These are phyloP conservation scores for Dryobotodes eremita DNA, from an alignment of 2,888 invertebrate species.

Conservation along the genomic window DNA sequence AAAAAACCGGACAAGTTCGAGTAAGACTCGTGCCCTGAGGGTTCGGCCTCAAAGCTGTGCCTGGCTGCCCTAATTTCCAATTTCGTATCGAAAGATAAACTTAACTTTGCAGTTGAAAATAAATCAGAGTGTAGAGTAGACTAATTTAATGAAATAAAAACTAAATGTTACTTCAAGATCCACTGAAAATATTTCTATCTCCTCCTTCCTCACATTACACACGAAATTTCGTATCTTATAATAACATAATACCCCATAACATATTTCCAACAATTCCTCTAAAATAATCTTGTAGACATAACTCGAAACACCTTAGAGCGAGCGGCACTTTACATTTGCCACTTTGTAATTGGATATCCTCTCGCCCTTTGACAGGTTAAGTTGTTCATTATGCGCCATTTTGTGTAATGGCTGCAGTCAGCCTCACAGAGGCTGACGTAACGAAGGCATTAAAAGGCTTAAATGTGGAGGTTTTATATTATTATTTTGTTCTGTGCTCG, in stretches of 20 bases:
- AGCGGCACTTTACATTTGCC: constrained; percentile 76
- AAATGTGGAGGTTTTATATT: constrained; percentile 26
- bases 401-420: constrained; percentile 74
- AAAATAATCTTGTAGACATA: constrained; percentile 48
- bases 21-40: too few species aligned
- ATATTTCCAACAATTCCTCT: constrained; percentile 23
- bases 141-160: too few species aligned
- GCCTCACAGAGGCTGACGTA: constrained; percentile 66
- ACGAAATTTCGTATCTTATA: too few species aligned
- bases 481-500: constrained; percentile 34
- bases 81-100: too few species aligned
- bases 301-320: constrained; percentile 52
- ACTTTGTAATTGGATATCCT: constrained; percentile 82
- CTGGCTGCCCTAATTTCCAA: too few species aligned
- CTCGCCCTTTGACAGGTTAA: constrained; percentile 83
- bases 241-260: constrained; percentile 9
- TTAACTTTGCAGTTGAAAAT: too few species aligned
- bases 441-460: constrained; percentile 63
- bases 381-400: constrained; percentile 81
- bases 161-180: too few species aligned
- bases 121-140: too few species aligned
- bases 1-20: too few species aligned
- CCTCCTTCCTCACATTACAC: too few species aligned
- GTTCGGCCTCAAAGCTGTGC: too few species aligned
- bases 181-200: too few species aligned